phyloP scores from a whole-genome alignment of 2,797 vertebrate genomes.

The Alexandromys oeconomus region DNA sequence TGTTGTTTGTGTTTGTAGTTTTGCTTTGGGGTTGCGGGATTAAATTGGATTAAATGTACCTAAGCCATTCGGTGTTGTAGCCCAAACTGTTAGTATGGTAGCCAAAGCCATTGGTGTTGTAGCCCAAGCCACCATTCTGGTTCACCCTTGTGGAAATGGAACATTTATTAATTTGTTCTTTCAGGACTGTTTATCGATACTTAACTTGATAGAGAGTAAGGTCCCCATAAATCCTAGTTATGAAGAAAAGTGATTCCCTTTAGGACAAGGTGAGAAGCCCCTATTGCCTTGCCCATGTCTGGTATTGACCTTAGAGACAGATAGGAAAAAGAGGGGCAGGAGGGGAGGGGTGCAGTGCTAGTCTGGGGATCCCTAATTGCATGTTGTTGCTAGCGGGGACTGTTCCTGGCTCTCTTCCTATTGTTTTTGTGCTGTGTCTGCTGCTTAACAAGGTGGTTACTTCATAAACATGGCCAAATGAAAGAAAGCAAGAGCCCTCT shows the following conservation, averaged over 20 bases:
- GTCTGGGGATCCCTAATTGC: neutral
- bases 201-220: neutral
- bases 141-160: neutral
- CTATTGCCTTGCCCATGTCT: neutral
- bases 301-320: neutral
- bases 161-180: constrained; percentile 20
- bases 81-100: neutral
- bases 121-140: neutral
- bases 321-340: neutral
- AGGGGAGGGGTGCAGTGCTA: neutral
- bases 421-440: neutral
- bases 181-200: constrained; percentile 27
- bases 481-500: neutral
- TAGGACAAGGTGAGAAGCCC: neutral
- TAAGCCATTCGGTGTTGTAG: neutral
- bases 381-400: neutral
- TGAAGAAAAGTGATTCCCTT: constrained; percentile 7
- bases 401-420: neutral
- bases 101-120: neutral
- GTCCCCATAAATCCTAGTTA: neutral
- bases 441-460: neutral
- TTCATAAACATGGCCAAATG: neutral
- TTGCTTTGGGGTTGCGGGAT: neutral
- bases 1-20: neutral
- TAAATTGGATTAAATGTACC: neutral